phyloP scores from a whole-genome alignment of 2,888 invertebrate genomes.

The Drosophila anomelani region DNA sequence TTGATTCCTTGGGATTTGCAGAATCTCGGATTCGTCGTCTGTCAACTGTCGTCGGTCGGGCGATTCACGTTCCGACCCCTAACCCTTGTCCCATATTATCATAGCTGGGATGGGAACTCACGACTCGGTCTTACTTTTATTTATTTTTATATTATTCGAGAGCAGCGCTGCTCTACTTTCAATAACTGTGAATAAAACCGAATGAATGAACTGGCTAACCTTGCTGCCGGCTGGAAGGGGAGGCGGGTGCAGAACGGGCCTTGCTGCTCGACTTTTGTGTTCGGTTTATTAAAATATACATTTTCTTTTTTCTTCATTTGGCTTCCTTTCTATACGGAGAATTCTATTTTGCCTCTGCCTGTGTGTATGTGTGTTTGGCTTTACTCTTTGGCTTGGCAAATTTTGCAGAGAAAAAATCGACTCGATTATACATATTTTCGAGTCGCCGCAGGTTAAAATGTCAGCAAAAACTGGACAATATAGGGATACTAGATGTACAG shows the following conservation, averaged over 20 bases:
- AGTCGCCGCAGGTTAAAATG: constrained; percentile 64
- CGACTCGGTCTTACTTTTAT: constrained; percentile 35
- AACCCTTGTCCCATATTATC: constrained; percentile 40
- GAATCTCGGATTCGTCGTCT: constrained; percentile 20
- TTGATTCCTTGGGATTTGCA: constrained; percentile 20
- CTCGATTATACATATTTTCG: constrained; percentile 39
- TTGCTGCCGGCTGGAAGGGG: constrained; percentile 48
- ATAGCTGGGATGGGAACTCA: constrained; percentile 14
- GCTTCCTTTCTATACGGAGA: constrained; percentile 13
- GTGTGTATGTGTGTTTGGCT: constrained; percentile 10
- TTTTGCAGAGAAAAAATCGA: constrained; percentile 44
- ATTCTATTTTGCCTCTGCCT: constrained; percentile 10
- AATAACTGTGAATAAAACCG: constrained; percentile 70
- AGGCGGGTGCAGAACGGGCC: constrained; percentile 5
- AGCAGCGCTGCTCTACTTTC: constrained; percentile 63
- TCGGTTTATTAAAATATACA: constrained; percentile 65
- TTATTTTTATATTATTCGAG: constrained; percentile 66
- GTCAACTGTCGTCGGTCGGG: constrained; percentile 30
- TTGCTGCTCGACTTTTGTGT: constrained; percentile 51
- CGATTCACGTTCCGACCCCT: constrained; percentile 35
- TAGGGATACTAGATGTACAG: constrained; percentile 24
- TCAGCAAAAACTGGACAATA: constrained; percentile 62
- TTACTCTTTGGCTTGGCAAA: constrained; percentile 46
- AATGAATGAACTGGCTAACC: constrained; percentile 61
- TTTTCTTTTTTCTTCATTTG: constrained; percentile 29